A percentile compares a stretch with the other conserved stretches of the same genome.
phyloP scores from a whole-genome alignment of 2,888 invertebrate species.

The Acronicta alni region DNA sequence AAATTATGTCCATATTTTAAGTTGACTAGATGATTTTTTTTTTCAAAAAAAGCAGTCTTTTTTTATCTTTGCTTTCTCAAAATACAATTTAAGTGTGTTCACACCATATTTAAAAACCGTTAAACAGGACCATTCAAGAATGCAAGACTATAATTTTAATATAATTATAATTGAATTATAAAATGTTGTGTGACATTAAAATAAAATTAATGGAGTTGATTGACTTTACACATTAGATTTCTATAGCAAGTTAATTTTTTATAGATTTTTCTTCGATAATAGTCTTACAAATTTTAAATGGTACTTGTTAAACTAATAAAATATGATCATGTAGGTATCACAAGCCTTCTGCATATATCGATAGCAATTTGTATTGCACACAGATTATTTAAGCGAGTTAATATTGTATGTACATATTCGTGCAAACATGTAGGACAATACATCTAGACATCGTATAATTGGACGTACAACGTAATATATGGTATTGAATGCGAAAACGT shows the following conservation, averaged over 20 bases:
- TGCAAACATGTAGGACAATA: slow-evolving; percentile 41
- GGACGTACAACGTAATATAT: slow-evolving; percentile 24
- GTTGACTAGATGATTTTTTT: slow-evolving; percentile 1
- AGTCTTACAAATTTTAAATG: slow-evolving; percentile 8
- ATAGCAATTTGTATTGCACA: slow-evolving; percentile 62
- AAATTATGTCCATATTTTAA: background rate
- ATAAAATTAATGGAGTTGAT: no score
- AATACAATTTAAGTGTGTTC: slow-evolving; percentile 5
- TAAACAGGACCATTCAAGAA: slow-evolving; percentile 12
- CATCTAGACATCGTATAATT: slow-evolving; percentile 30
- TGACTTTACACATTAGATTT: no score
- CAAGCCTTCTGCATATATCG: slow-evolving; percentile 45
- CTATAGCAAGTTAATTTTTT: background rate
- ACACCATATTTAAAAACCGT: slow-evolving; percentile 4
- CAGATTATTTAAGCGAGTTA: slow-evolving; percentile 49
- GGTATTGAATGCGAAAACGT: slow-evolving; percentile 30
- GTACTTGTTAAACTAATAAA: slow-evolving; percentile 19
- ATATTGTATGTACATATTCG: slow-evolving; percentile 26
- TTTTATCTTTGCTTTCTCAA: background rate
- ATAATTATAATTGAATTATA: no score
- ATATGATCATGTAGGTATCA: slow-evolving; percentile 19
- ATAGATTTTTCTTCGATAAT: background rate
- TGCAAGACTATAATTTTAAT: no score
- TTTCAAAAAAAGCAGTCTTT: background rate
- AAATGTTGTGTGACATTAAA: no score